Evolutionary conservation across 2,797 vertebrate species (phyloP), one percentile per base, ranked within the genome.

Genomic region (Dendrocincla tyrannina): DNA sequence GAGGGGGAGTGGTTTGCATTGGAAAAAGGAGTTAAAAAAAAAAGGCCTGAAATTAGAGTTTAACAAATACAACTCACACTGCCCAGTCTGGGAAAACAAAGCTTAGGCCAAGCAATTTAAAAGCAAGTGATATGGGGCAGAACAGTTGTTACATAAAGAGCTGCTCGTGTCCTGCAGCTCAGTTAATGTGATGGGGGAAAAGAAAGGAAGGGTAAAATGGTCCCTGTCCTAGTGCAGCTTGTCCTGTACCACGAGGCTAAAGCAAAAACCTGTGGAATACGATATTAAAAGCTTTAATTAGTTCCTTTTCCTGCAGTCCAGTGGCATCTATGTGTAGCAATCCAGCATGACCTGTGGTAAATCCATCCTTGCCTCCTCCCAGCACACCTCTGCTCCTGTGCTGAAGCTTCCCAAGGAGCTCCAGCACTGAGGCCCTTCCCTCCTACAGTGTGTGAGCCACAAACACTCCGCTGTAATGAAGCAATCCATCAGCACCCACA

Each of bases 211-310:
- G 3, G 1, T 19, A 68, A 89, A 84, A 84, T 2, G 5, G n/a
- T 59, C 37, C 44, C 55, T 49, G 42, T 59, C 32, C 12, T 27
- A 33, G 35, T 15, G 24, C 66, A 85, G 39, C 33, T 47, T 53
- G 66, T 53, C 76, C 46, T 58, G 33, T 42, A 44, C 67, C 89
- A 86, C 3, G 56, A 95, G 73, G 41, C 60, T 76, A 20, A 81
- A 88, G 85, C 4, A 8, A 11, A 82, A 81, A 50, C 11, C 19
- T 8, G 16, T 13, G 42, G 44, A 33, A 42, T 0, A 66, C 20
- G 52, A 7, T 60, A 97, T 47, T 35, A 89, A 94, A 74, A 85
- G 50, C 58, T 85, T 94, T 94, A 92, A 96, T 89, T 90, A 55
- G 78, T 86, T 86, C 72, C 42, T 80, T 63, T 62, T 53, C 60